phyloP scores from a whole-genome alignment of 1,140 invertebrate genomes.

The Dinothrombium tinctorium region DNA sequence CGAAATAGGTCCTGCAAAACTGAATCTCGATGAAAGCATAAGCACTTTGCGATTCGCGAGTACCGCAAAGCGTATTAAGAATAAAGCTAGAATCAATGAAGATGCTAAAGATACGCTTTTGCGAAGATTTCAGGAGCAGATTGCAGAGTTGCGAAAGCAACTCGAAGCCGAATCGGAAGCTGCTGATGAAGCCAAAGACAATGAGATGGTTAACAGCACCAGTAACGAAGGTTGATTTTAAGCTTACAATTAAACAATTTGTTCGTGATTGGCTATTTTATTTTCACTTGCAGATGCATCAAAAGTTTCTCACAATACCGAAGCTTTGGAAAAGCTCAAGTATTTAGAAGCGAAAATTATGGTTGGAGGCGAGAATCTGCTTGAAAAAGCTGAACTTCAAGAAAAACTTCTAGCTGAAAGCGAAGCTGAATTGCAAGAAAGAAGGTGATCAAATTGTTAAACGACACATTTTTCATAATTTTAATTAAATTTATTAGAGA shows the following conservation, averaged over 20 bases:
- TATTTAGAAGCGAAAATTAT: constrained; percentile 84
- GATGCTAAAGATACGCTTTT: constrained; percentile 92
- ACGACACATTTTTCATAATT: background rate
- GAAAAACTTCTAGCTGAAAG: constrained; percentile 69
- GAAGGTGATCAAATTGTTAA: constrained; percentile 21
- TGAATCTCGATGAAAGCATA: constrained; percentile 92
- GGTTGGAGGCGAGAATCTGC: constrained; percentile 88
- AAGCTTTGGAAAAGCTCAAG: constrained; percentile 40
- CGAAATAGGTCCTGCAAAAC: constrained; percentile 66
- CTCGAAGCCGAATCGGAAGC: constrained; percentile 33
- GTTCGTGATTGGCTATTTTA: background rate
- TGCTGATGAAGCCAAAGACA: background rate
- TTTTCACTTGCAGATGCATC: background rate
- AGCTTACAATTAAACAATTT: background rate
- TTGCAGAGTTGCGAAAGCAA: constrained; percentile 66
- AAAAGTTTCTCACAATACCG: background rate
- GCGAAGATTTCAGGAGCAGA: constrained; percentile 85
- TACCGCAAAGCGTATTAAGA: constrained; percentile 91
- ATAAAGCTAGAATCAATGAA: constrained; percentile 84
- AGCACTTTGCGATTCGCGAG: constrained; percentile 90
- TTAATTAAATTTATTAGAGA: constrained; percentile 21
- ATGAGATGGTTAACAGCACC: background rate
- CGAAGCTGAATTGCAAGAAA: constrained; percentile 61
- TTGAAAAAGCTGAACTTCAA: constrained; percentile 89
- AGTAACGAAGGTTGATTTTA: background rate